phyloP scores from a whole-genome alignment of 2,888 invertebrate species.

The Auanema freiburgensis region DNA sequence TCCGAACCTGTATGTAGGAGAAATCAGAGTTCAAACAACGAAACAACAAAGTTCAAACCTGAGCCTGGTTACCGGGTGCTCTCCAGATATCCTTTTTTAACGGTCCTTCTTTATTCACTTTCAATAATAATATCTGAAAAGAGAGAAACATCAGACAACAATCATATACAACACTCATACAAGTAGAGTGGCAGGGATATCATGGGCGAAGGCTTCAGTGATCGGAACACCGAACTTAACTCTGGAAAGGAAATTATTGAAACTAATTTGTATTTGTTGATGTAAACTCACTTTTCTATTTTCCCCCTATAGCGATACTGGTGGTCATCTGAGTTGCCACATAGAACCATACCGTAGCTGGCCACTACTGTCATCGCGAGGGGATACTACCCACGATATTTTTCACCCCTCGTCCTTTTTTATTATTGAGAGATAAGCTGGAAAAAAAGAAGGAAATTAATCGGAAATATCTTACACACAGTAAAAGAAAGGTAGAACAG shows the following conservation, averaged over 20 bases:
- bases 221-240: slow-evolving; percentile 65
- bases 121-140: slow-evolving; percentile 75
- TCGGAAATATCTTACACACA: too few species aligned
- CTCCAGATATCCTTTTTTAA: slow-evolving; percentile 89
- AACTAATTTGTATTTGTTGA: not conserved
- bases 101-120: slow-evolving; percentile 91
- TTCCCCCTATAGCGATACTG: slow-evolving; percentile 61
- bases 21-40: slow-evolving; percentile 6
- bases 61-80: slow-evolving; percentile 86
- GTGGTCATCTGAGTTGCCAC: slow-evolving; percentile 57
- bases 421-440: too few species aligned
- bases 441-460: too few species aligned
- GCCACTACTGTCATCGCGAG: slow-evolving; percentile 58
- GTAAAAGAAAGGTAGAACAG: too few species aligned
- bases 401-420: not conserved
- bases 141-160: not conserved
- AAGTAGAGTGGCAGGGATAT: slow-evolving; percentile 64
- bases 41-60: slow-evolving; percentile 16
- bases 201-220: slow-evolving; percentile 63
- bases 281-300: slow-evolving; percentile 58
- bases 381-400: slow-evolving; percentile 1
- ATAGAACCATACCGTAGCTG: slow-evolving; percentile 59
- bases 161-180: slow-evolving; percentile 25
- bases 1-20: slow-evolving; percentile 54
- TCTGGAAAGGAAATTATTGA: slow-evolving; percentile 33